Evolutionary conservation across 2,113 vertebrate species (phyloP).

Genomic region (Nannospalax galili): DNA sequence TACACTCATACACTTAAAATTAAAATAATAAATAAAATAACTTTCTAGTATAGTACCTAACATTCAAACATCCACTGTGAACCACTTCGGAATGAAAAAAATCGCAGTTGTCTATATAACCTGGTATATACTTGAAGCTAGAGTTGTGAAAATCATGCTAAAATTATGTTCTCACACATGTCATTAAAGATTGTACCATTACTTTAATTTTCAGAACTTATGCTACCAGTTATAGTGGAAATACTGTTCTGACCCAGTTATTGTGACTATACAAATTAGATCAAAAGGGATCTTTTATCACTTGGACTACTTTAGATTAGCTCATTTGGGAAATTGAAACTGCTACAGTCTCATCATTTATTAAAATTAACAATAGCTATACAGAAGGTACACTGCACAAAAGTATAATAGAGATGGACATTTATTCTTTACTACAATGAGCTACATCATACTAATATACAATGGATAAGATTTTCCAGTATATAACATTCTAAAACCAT

Average conservation of each 20-base stretch:
- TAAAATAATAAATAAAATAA: no score
- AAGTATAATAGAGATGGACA: neutral
- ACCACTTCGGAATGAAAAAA: slow-evolving; percentile 53
- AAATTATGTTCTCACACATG: neutral
- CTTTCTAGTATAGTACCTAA: neutral
- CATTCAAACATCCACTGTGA: slow-evolving; percentile 6
- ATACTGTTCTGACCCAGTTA: neutral
- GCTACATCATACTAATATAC: neutral
- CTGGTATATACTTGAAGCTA: neutral
- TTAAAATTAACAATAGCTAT: slow-evolving; percentile 45
- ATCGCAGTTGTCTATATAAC: neutral
- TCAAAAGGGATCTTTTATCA: slow-evolving; percentile 46
- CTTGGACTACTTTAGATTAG: neutral
- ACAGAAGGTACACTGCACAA: slow-evolving; percentile 24
- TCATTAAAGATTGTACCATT: neutral
- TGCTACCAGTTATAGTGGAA: slow-evolving; percentile 5
- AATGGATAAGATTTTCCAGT: neutral
- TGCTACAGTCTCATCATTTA: slow-evolving; percentile 3
- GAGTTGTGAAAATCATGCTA: neutral
- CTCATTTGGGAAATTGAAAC: slow-evolving; percentile 15
- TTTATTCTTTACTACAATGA: slow-evolving; percentile 23
- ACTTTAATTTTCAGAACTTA: slow-evolving; percentile 19
- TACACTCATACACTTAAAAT: neutral
- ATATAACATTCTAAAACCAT: neutral
- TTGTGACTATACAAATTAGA: neutral